These are phyloP conservation scores for Pluvianellus socialis DNA, from an alignment of 2,113 vertebrate genomes.

Conservation along the genomic window DNA sequence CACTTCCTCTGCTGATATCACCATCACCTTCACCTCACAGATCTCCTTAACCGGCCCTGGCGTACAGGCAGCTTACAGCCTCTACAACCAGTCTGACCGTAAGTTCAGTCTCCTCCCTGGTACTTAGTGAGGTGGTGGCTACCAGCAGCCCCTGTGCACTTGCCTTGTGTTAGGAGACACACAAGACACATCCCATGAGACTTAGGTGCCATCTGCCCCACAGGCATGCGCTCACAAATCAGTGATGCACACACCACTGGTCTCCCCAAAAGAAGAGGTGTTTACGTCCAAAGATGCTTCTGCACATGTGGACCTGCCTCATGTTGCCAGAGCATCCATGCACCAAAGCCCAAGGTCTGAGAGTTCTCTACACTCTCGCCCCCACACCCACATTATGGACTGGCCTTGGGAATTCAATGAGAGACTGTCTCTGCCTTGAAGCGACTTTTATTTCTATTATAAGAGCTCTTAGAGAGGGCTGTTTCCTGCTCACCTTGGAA, in stretches of 20 bases:
- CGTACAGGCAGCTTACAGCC: constrained; percentile 82
- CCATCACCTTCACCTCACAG: constrained; percentile 86
- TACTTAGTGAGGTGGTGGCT: neutral
- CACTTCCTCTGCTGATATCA: constrained; percentile 72
- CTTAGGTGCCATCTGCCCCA: neutral
- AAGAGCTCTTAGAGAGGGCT: neutral
- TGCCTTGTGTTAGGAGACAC: neutral
- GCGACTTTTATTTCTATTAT: neutral
- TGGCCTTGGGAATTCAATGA: constrained; percentile 1
- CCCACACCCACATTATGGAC: accelerated
- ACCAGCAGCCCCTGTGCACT: neutral
- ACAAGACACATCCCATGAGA: accelerated
- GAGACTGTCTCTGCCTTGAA: neutral
- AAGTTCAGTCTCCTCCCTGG: constrained; percentile 50
- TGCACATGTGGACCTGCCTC: neutral
- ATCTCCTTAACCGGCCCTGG: constrained; percentile 89
- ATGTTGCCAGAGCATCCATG: neutral
- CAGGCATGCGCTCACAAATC: neutral
- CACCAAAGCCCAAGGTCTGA: neutral
- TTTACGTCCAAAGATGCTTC: neutral
- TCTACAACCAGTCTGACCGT: constrained; percentile 93
- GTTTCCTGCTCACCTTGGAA: neutral
- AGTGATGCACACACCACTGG: neutral
- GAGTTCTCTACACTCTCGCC: neutral
- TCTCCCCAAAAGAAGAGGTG: neutral